Base-by-base conservation (phyloP, 1,140 invertebrate genomes). In the Neodiprion fabricii region DNA sequence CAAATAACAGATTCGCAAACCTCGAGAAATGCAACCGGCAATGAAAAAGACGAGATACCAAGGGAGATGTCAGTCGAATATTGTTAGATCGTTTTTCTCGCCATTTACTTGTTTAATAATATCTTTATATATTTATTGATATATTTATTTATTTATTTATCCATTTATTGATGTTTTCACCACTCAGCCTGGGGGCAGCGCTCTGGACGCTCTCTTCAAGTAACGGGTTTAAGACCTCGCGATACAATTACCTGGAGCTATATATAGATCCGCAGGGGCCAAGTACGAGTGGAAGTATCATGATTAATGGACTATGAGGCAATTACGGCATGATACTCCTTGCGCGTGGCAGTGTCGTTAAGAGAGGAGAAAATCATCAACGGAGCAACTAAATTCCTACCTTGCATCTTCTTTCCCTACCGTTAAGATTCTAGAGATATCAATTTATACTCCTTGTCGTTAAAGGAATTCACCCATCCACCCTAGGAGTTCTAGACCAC, bases 301-400 rank as follows among this genome's bases (percentile, higher is more conserved):
- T 83, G 80, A 82, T 81, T 82, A 80, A 82, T 83, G 79, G 74
- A 83, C 80, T 78, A 81, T 81, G 79, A 81, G 76, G 81, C 80
- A 82, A 80, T 82, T 82, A 81, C 75, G 75, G 71, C 73, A 75
- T 79, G 79, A 81, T 81, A 81, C 72, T 70, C 74, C 75, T 81
- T 78, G 79, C 77, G 79, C 48, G 70, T 81, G 76, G 79, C 77
- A 78, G 12, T 40, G 14, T 14, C 70, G 23, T 71, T 48, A 71
- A 71, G 48, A 61, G 11, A 14, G 11, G 53, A 61, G 53, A 61
- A 61, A 61, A 61, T 61, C n/a, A 61, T 61, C n/a, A 61, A 61
- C 53, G 9, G 53, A 61, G 53, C 4, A 61, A 4, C 11, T 61
- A 7, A 12, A 61, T 14, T 17, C 2, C n/a, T 17, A 0, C 53